Evolutionary conservation across 92 coral and sea anemone species (phyloP), one percentile per base, ranked within the genome.

Genomic region (Porites evermanni): DNA sequence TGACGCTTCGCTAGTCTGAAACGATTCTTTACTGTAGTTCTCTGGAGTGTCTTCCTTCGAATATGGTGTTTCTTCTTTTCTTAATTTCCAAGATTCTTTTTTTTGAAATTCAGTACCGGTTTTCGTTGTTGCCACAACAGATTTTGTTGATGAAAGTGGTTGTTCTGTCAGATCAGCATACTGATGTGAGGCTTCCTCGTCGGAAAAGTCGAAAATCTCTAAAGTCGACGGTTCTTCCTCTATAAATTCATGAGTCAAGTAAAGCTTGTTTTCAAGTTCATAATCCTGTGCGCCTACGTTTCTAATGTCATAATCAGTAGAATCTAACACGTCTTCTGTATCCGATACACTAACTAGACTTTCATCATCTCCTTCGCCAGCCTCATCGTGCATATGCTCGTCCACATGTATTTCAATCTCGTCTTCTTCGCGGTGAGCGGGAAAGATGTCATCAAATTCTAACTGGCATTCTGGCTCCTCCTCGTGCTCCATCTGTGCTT

Each of bases 381-480:
- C 95, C 53, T 94, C 92, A 58, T 89, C 95, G 19, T 89, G 80
- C 72, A 78, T 92, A 38, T 92, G 92, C 53, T 84, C 95, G 5
- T 60, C 79, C n/a, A 76, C 63, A 9, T 90, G 87, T 23, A n/a
- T 53, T 69, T 92, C 89, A 12, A 64, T 81, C 74, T 91, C 94
- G 52, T 87, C 87, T 54, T 86, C 86, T 76, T 94, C 98, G 61
- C 84, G 75, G 78, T 95, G 98, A 67, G 95, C 93, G 73, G 93
- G 98, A 86, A 95, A 95, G 24, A 95, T 92, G 86, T 95, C 98
- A 50, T 95, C 98, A 83, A 74, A 95, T 77, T 95, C 98, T 70
- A 95, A 90, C 82, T 95, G 94, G 81, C 94, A 90, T 29, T 88
- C 96, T 3, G 87, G 83, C 50, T 90, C 90, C 51, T 88, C 95